A percentile compares a stretch with the other conserved stretches of the same genome.
Conservation (phyloP, 2,888 invertebrate species). For the Luperina nickerlii region DNA sequence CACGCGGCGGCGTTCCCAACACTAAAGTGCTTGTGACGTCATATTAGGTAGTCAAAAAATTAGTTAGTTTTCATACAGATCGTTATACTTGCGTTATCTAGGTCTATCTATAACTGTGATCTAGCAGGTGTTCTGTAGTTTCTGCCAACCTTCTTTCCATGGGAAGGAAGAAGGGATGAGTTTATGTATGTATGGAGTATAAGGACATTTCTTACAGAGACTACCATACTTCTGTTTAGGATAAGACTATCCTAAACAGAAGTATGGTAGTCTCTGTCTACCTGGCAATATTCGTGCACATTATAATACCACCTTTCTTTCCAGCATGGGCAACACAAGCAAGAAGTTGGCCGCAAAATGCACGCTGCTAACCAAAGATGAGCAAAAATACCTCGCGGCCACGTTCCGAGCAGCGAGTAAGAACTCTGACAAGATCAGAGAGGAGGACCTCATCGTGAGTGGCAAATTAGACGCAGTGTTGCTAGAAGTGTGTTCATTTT, state of each 20-base stretch:
- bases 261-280: no score
- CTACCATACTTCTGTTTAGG: not conserved
- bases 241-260: no score
- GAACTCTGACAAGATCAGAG: slow-evolving; percentile 91
- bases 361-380: slow-evolving; percentile 91
- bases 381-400: slow-evolving; percentile 91
- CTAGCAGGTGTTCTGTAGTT: no score
- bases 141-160: no score
- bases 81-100: no score
- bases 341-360: slow-evolving; percentile 92
- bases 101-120: no score
- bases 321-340: slow-evolving; percentile 91
- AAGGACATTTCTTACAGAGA: not conserved
- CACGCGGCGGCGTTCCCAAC: no score
- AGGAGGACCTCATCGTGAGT: slow-evolving; percentile 92
- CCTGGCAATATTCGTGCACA: not conserved
- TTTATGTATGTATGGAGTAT: no score
- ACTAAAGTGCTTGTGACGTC: no score
- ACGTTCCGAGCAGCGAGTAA: slow-evolving; percentile 92
- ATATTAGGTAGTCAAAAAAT: no score
- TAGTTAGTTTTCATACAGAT: no score
- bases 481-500: slow-evolving; percentile 89
- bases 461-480: slow-evolving; percentile 86
- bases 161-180: no score
- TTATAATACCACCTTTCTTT: slow-evolving; percentile 34